Evolutionary conservation across 1,140 invertebrate species (phyloP), one percentile per base, ranked within the genome.

Genomic region (Macrocentrus cingulum): DNA sequence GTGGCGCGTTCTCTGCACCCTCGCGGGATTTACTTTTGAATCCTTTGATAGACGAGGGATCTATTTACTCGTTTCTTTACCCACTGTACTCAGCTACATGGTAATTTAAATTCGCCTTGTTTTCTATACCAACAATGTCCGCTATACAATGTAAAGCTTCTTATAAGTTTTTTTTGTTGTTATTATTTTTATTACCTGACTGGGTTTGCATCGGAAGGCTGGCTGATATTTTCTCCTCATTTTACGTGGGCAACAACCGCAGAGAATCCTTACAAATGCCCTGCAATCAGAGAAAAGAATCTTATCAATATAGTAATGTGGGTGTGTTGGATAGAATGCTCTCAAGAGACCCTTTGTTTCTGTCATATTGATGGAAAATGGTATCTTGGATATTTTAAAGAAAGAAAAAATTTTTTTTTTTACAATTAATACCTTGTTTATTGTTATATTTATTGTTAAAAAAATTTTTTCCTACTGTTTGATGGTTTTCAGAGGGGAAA

Each of bases 201-300:
- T 91, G 60, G 87, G 84, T 80, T 90, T 90, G 65, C 88, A 89
- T 61, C 88, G 83, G 62, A 91, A 86, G 55, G 88, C 88, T 11
- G 88, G 87, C 66, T 90, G 87, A 77, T 91, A 91, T 71, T 88
- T 86, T 69, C 87, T 81, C 54, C 88, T 82, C 63, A 91, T 84
- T 66, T 86, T 85, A 44, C 88, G 81, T 1, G 89, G 89, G 74
- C 90, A 91, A 78, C 90, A 91, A 19, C 86, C 87, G 73, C 90
- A 92, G 29, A 92, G 76, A 59, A 92, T 89, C 60, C 90, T 84
- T 25, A 89, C 85, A 75, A 92, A 92, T 22, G 90, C 90, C 76
- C 90, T 92, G 85, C 2, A 85, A 87, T 69, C 79, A 39, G 36
- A 61, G 66, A 63, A 56, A 39, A 23, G 59, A 63, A 15, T 18